A percentile compares a stretch with the other conserved stretches of the same genome.
phyloP scores from a whole-genome alignment of 37 sponge, comb jelly and placozoan genomes.

The Aphrocallistes beatrix region DNA sequence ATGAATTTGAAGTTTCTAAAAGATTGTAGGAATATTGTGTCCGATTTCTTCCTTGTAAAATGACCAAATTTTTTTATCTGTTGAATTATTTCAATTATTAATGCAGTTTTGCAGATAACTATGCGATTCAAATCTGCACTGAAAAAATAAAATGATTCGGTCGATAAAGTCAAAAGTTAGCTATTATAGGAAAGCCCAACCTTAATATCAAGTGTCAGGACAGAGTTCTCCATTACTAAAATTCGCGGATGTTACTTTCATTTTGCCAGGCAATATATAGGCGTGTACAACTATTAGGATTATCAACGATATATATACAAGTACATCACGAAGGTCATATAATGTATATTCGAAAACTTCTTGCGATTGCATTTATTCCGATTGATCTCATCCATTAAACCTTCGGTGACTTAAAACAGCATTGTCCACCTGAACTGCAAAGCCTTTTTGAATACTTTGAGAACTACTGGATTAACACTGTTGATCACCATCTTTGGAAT shows the following conservation, averaged over 20 bases:
- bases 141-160: too few species aligned
- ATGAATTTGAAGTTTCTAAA: too few species aligned
- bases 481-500: conserved; percentile 16
- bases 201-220: conserved; percentile 12
- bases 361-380: conserved; percentile 9
- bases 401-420: conserved; percentile 6
- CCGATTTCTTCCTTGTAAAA: too few species aligned
- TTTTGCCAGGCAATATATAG: conserved; percentile 12
- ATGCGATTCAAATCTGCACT: too few species aligned
- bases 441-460: conserved; percentile 16
- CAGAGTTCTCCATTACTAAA: not conserved
- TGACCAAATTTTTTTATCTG: too few species aligned
- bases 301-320: too few species aligned
- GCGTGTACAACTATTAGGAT: conserved; percentile 19
- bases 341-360: conserved; percentile 19
- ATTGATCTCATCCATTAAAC: not conserved
- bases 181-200: too few species aligned
- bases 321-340: conserved; percentile 16
- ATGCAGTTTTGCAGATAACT: too few species aligned
- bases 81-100: too few species aligned
- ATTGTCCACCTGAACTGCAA: not conserved
- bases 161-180: too few species aligned
- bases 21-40: too few species aligned
- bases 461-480: conserved; percentile 15
- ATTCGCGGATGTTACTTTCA: conserved; percentile 14